These are phyloP conservation scores for Sceliomorpha sp. DNA, from an alignment of 2,888 invertebrate genomes.

Conservation along the genomic window DNA sequence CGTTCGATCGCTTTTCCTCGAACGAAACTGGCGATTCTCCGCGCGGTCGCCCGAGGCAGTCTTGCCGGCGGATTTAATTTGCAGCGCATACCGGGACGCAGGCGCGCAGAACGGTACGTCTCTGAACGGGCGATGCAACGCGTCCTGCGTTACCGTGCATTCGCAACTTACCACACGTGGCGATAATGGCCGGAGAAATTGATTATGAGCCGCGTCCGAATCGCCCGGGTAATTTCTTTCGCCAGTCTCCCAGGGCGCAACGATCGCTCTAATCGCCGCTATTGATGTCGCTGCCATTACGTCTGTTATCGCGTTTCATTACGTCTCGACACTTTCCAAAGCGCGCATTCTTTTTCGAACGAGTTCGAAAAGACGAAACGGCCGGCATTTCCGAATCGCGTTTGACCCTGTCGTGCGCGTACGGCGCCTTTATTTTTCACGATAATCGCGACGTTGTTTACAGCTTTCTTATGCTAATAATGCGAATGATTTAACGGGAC, in stretches of 20 bases:
- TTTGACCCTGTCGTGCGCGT: too few relatives aligned
- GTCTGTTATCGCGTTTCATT: constrained; percentile 34
- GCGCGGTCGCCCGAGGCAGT: constrained; percentile 17
- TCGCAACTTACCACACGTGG: constrained; percentile 58
- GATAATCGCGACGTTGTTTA: too few relatives aligned
- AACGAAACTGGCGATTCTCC: constrained; percentile 23
- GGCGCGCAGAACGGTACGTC: constrained; percentile 10
- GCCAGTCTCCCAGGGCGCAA: constrained; percentile 34
- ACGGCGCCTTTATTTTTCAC: too few relatives aligned
- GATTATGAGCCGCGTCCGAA: constrained; percentile 54
- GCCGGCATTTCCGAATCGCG: too few relatives aligned
- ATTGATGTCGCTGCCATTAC: constrained; percentile 40
- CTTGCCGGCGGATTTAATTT: constrained; percentile 41
- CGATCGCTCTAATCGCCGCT: constrained; percentile 39
- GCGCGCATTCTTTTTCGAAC: too few relatives aligned
- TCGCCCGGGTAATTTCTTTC: constrained; percentile 45
- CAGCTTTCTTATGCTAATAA: too few relatives aligned
- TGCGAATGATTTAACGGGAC: too few relatives aligned
- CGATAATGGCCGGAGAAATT: constrained; percentile 54
- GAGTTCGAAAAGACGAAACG: too few relatives aligned
- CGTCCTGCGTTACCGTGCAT: constrained; percentile 37
- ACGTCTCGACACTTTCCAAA: constrained; percentile 19
- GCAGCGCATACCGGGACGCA: constrained; percentile 9
- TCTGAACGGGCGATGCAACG: constrained; percentile 29
- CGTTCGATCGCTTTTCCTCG: constrained; percentile 41